Base-by-base conservation (phyloP, 2,888 invertebrate genomes). In the Xylota segnis region DNA sequence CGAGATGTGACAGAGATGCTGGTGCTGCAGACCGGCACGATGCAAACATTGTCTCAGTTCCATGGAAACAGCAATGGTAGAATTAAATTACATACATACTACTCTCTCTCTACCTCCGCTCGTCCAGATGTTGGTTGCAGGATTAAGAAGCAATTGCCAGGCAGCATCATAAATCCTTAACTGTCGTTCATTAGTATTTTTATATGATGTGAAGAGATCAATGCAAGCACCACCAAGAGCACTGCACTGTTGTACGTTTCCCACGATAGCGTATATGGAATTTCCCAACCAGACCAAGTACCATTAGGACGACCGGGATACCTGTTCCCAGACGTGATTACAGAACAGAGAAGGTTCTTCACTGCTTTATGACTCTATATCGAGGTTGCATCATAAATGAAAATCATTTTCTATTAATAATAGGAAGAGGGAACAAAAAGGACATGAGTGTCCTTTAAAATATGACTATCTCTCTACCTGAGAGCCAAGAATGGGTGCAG, bases 121-220 rank as follows among this genome's bases (percentile, higher is more conserved):
- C 58, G n/a, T 54, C 58, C 68, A 56, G 47, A 50, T 58, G 70
- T 29, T 56, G 9, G 70, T 29, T 56, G 9, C 68, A 70, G 76
- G 79, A 86, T 86, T 86, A 86, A 76, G 71, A 72, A 59, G 76
- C 68, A 66, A 78, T 68, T 68, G 72, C 78, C 27, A 63, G 29
- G 54, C 71, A 72, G 29, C 81, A 66, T 75, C 79, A 81, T 81
- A 86, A 86, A 86, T 86, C 76, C 71, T 81, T 50, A 70, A 75
- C 81, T 86, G 84, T 86, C 84, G 71, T 81, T 81, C 84, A 86
- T 86, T 86, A 86, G 81, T 86, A 76, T 40, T 71, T 79, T 76
- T 81, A 56, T 86, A 76, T 81, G 75, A 84, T 84, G 70, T 47
- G 68, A 70, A 65, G 63, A 65, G 32, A 83, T 83, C 66, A 77